These are phyloP conservation scores for Chrysolina oricalcia DNA, from an alignment of 2,888 invertebrate genomes.

Conservation along the genomic window DNA sequence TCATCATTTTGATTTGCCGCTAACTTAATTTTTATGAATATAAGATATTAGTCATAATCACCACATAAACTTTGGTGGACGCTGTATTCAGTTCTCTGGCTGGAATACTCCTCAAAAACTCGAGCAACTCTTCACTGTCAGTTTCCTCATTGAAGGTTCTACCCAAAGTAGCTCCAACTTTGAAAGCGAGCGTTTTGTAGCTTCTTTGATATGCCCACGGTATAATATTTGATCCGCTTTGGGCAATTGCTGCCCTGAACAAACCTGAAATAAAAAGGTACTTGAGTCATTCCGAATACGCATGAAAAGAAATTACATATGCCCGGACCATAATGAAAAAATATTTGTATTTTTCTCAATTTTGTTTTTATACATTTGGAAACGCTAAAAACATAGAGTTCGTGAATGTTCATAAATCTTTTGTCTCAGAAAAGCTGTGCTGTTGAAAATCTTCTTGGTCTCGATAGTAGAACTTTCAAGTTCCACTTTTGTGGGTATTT, in stretches of 20 bases:
- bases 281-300: neutral
- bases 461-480: too few relatives aligned
- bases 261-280: conserved; percentile 51
- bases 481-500: too few relatives aligned
- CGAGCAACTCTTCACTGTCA: conserved; percentile 51
- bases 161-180: conserved; percentile 59
- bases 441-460: too few relatives aligned
- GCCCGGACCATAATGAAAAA: too few relatives aligned
- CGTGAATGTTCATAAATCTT: too few relatives aligned
- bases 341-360: too few relatives aligned
- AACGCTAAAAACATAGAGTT: too few relatives aligned
- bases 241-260: conserved; percentile 65
- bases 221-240: conserved; percentile 65
- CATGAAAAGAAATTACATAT: too few relatives aligned
- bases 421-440: too few relatives aligned
- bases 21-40: too few relatives aligned
- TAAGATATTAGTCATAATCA: neutral
- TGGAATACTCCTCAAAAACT: conserved; percentile 53
- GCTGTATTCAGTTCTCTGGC: conserved; percentile 51
- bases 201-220: conserved; percentile 67
- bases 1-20: too few relatives aligned
- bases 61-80: conserved; percentile 7
- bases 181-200: conserved; percentile 58
- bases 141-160: conserved; percentile 51
- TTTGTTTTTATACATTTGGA: too few relatives aligned